Conservation (phyloP, 2,888 invertebrate species). For the Nowickia ferox region DNA sequence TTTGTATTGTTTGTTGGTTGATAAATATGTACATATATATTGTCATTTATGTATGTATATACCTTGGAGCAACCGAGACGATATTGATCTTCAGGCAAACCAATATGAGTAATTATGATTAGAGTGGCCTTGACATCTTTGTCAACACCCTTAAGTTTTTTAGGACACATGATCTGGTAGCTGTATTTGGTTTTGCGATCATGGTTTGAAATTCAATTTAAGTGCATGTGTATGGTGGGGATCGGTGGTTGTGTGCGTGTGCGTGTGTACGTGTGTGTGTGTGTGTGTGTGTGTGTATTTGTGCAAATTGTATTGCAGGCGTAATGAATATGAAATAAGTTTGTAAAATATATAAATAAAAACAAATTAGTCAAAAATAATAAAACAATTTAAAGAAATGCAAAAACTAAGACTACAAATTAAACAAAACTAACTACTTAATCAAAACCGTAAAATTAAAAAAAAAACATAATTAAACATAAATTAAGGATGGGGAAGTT, state of each 20-base stretch:
- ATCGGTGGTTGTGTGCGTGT: slow-evolving; percentile 32
- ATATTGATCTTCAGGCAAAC: slow-evolving; percentile 96
- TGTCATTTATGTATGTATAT: slow-evolving; percentile 84
- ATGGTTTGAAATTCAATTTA: slow-evolving; percentile 36
- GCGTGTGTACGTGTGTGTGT: not conserved
- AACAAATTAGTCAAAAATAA: not conserved
- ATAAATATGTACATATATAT: slow-evolving; percentile 76
- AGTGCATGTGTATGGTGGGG: slow-evolving; percentile 26
- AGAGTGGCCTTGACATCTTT: slow-evolving; percentile 88
- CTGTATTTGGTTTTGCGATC: slow-evolving; percentile 85
- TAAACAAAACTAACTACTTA: slow-evolving; percentile 11
- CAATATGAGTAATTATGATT: slow-evolving; percentile 91
- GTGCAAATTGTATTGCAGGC: slow-evolving; percentile 13
- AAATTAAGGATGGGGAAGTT: not conserved
- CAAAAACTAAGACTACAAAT: slow-evolving; percentile 33
- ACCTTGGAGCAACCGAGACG: slow-evolving; percentile 98
- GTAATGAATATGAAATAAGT: slow-evolving; percentile 9
- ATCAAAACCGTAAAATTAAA: not conserved
- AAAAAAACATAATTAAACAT: too few relatives aligned
- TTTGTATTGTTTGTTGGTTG: slow-evolving; percentile 24
- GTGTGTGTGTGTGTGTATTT: not conserved
- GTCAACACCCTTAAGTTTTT: slow-evolving; percentile 85
- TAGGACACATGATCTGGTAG: slow-evolving; percentile 99
- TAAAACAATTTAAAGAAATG: slow-evolving; percentile 17
- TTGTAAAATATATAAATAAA: slow-evolving; percentile 45